Base-by-base conservation (phyloP, 2,888 invertebrate genomes). In the Masnerella sp. region DNA sequence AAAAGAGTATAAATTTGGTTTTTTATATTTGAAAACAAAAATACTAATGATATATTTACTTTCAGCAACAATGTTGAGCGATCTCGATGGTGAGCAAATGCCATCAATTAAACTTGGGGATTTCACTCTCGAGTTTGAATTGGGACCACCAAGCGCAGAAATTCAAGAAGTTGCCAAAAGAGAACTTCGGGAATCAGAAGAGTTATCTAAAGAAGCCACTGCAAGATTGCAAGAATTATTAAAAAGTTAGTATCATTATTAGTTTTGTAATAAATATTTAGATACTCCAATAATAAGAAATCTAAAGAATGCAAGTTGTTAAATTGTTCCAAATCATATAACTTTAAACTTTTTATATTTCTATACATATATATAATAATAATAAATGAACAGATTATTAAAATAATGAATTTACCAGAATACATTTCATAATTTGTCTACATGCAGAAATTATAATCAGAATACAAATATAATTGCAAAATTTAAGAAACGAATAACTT, bases 61-160 rank as follows among this genome's bases (percentile, higher is more conserved):
- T 83, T 89, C 91, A 67, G 91, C 90, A 78, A 93, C 92, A 65
- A 93, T 95, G 93, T 88, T 95, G 83, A 93, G 94, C 38, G 92
- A 93, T 54, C 87, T 94, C 82, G 90, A 91, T 12, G 34, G 28
- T 11, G 2, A 42, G 2, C 89, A 90, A 77, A 82, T 94, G 72
- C 94, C 94, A 5, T 90, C 89, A 0, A 87, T 95, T 30, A 90
- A 92, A 85, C 86, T 94, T 36, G 94, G 94, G 1, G 88, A 89
- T 42, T 91, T 90, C 82, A 88, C 89, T 5, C 89, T 93, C 30
- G 90, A 91, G 80, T 91, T 95, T 77, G 95, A 95, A 82, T 86
- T 95, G 62, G 92, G 91, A 0, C 91, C 92, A 28, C 90, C 92
- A 0, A 87, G 89, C 9, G 89, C 91, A 4, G 90, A 92, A 51